Evolutionary conservation across 2,797 vertebrate species (phyloP).

Genomic region (Gallinago nigripennis): DNA sequence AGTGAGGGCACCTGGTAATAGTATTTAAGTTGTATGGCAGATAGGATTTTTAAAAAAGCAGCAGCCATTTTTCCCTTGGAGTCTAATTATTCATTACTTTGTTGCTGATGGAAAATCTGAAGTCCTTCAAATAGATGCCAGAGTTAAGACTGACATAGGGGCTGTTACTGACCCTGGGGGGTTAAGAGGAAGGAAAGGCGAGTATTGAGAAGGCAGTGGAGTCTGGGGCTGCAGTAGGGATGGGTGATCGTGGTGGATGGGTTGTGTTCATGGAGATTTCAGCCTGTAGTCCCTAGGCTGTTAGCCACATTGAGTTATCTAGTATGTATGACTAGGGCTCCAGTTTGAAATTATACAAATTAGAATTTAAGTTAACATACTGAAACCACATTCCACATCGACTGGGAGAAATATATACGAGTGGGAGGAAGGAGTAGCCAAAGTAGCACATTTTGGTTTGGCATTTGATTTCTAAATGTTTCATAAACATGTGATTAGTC

Average conservation of each 20-base stretch:
- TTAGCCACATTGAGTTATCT: background rate
- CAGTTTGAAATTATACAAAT: background rate
- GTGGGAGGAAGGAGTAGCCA: background rate
- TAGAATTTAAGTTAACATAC: background rate
- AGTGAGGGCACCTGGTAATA: background rate
- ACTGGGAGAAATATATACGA: background rate
- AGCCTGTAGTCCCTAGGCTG: background rate
- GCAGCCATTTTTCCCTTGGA: background rate
- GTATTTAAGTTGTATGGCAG: background rate
- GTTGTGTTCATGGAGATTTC: background rate
- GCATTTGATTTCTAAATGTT: background rate
- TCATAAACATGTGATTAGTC: background rate
- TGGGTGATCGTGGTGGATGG: background rate
- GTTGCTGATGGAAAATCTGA: background rate
- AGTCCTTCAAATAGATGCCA: background rate
- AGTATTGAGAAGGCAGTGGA: background rate
- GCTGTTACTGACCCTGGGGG: background rate
- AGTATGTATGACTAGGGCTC: background rate
- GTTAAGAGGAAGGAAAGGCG: background rate
- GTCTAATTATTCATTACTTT: background rate
- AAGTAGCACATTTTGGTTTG: background rate
- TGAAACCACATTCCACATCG: background rate
- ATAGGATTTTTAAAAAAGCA: background rate
- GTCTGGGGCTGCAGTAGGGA: background rate
- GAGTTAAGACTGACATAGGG: rapidly evolving